Percentiles rank a stretch among this genome's conserved stretches.
phyloP scores from a whole-genome alignment of 2,113 vertebrate species.

The Haplotaxodon microlepis region DNA sequence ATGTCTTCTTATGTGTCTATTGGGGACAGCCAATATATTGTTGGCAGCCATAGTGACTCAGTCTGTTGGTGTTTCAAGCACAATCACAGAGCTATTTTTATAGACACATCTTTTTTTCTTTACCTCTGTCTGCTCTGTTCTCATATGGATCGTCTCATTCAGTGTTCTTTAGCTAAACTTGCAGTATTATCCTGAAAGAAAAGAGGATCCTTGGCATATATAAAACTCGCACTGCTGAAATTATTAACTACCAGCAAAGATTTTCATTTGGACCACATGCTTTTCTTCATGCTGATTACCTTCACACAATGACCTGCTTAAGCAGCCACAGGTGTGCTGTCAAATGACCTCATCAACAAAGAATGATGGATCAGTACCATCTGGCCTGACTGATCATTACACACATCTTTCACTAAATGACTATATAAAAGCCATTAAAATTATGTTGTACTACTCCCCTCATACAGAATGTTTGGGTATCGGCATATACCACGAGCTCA shows the following conservation, averaged over 20 bases:
- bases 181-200: not conserved
- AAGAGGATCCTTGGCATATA: not conserved
- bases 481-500: not conserved
- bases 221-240: not conserved
- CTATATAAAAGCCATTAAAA: not conserved
- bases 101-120: not conserved
- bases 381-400: not conserved
- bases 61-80: not conserved
- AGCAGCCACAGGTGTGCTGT: slow-evolving; percentile 20
- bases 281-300: not conserved
- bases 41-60: not conserved
- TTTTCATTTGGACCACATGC: not conserved
- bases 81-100: not conserved
- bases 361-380: slow-evolving; percentile 6
- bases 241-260: not conserved
- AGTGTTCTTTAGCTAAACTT: not conserved
- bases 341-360: not conserved
- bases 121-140: not conserved
- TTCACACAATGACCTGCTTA: not conserved
- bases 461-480: not conserved
- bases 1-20: not conserved
- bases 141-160: not conserved
- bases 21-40: not conserved
- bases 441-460: not conserved
- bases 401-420: not conserved